A percentile compares a stretch with the other conserved stretches of the same genome.
Evolutionary conservation across 2,113 vertebrate genomes (phyloP).

Genomic region (Melierax canorus): DNA sequence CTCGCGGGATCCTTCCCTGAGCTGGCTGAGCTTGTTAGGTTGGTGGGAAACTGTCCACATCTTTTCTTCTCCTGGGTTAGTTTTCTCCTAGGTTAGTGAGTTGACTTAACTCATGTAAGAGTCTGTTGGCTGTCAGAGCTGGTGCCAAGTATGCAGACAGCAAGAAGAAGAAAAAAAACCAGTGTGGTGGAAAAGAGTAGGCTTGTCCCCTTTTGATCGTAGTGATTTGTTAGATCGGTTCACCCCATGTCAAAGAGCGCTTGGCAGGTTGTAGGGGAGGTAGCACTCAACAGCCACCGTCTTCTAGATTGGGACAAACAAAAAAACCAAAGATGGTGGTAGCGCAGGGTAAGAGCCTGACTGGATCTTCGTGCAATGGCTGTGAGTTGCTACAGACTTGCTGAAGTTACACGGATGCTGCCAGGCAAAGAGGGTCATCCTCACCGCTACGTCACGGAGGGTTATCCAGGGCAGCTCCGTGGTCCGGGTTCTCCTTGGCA

Average conservation of each 20-base stretch:
- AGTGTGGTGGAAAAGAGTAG: not conserved
- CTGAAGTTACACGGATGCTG: accelerated
- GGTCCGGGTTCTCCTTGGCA: not conserved
- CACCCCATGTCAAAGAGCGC: not conserved
- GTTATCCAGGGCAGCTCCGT: accelerated
- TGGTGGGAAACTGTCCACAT: not conserved
- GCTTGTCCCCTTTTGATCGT: not conserved
- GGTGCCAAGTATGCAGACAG: not conserved
- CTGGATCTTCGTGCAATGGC: not conserved
- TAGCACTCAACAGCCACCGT: not conserved
- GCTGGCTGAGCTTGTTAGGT: not conserved
- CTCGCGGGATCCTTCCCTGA: not conserved
- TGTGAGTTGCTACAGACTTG: not conserved
- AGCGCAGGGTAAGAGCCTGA: not conserved
- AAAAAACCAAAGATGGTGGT: not conserved
- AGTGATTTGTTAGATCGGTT: not conserved
- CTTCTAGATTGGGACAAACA: not conserved
- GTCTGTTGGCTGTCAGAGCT: not conserved
- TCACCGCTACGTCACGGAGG: accelerated
- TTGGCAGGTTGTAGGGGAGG: not conserved
- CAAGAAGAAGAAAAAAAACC: not conserved
- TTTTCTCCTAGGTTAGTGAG: not conserved
- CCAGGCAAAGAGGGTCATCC: accelerated
- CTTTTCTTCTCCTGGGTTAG: not conserved
- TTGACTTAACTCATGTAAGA: not conserved